phyloP scores from a whole-genome alignment of 2,797 vertebrate genomes.

The Silurus aristotelis region DNA sequence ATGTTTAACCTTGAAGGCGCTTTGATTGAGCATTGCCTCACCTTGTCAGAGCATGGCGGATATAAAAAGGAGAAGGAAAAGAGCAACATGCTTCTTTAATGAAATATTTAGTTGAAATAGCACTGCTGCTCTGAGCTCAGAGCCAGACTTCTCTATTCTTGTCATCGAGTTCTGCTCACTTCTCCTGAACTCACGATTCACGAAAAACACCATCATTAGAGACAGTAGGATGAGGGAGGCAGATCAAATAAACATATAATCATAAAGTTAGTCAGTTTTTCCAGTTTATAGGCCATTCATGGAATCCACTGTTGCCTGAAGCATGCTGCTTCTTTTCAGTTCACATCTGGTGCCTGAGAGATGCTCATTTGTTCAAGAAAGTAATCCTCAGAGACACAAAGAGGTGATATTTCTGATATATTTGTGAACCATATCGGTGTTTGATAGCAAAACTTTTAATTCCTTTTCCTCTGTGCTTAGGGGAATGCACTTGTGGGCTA shows the following conservation, averaged over 20 bases:
- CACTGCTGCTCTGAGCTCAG: constrained; percentile 26
- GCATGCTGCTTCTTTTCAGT: constrained; percentile 38
- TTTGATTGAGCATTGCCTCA: constrained; percentile 31
- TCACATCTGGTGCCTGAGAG: constrained; percentile 47
- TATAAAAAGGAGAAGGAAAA: constrained; percentile 11
- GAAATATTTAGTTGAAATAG: constrained; percentile 59
- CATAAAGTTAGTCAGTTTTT: constrained; percentile 26
- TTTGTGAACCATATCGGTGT: constrained; percentile 34
- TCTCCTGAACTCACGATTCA: background rate
- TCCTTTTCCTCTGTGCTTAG: constrained; percentile 51
- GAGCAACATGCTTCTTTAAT: constrained; percentile 44
- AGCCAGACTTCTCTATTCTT: background rate
- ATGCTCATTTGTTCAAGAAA: constrained; percentile 27
- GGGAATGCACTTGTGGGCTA: constrained; percentile 46
- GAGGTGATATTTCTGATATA: constrained; percentile 36
- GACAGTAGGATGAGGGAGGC: constrained; percentile 12
- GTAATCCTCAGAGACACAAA: constrained; percentile 28
- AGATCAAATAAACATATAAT: constrained; percentile 33
- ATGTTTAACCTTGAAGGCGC: constrained; percentile 34
- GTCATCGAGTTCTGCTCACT: background rate
- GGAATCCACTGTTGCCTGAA: constrained; percentile 38
- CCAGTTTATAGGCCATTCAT: constrained; percentile 26
- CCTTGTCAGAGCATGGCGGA: constrained; percentile 11
- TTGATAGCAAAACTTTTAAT: constrained; percentile 45
- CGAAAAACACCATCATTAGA: background rate